A percentile compares a stretch with the other conserved stretches of the same genome.
These are phyloP conservation scores for Takifugu flavidus DNA, from an alignment of 2,113 vertebrate species.

Conservation along the genomic window DNA sequence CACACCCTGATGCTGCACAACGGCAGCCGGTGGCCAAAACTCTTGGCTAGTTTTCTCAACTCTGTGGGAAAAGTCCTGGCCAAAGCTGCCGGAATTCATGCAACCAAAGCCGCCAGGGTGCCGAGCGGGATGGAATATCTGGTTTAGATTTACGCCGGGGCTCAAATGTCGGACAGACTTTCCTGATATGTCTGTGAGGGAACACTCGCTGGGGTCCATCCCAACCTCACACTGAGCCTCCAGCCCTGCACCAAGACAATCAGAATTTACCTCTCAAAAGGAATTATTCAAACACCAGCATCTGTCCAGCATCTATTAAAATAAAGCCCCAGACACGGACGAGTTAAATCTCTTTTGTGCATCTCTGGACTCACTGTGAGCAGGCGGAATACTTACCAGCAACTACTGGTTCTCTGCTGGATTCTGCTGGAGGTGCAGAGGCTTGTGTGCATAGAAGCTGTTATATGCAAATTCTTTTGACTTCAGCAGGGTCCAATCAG, in stretches of 20 bases:
- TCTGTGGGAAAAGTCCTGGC: background rate
- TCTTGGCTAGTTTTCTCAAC: background rate
- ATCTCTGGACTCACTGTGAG: background rate
- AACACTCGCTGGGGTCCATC: background rate
- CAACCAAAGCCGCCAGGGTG: background rate
- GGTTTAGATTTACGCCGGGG: slow-evolving; percentile 11
- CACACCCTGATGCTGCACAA: background rate
- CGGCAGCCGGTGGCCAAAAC: background rate
- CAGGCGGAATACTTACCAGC: background rate
- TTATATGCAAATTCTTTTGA: slow-evolving; percentile 60
- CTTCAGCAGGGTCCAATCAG: slow-evolving; percentile 38
- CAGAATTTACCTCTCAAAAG: background rate
- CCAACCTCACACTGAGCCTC: background rate
- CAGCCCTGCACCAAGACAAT: background rate
- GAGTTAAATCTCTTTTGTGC: background rate
- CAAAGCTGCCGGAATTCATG: background rate
- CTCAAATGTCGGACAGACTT: background rate
- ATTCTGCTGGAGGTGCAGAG: slow-evolving; percentile 30
- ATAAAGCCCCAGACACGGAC: no score
- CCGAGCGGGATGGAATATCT: background rate
- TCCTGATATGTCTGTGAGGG: background rate
- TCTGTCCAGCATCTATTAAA: no score
- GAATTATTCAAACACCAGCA: background rate
- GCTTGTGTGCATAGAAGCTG: slow-evolving; percentile 23
- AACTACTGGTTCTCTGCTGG: slow-evolving; percentile 25